Evolutionary conservation across 2,797 vertebrate species (phyloP).

Genomic region (Sciurus vulgaris): DNA sequence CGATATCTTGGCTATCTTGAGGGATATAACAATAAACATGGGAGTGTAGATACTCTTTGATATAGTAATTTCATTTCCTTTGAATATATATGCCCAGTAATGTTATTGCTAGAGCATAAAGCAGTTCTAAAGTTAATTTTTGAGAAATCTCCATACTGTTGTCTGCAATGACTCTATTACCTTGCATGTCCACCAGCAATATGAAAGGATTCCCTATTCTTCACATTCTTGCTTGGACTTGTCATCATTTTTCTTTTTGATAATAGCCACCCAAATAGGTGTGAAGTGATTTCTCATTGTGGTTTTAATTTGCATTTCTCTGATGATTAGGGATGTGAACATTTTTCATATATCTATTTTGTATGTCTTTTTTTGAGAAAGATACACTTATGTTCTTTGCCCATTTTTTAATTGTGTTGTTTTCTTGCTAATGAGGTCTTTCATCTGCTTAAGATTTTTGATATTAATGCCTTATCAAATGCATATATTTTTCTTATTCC

Average conservation of each 20-base stretch:
- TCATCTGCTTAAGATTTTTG: not conserved
- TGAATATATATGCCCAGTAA: not conserved
- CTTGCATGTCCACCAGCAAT: not conserved
- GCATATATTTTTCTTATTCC: not conserved
- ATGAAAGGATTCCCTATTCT: not conserved
- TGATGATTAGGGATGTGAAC: not conserved
- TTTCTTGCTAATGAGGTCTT: not conserved
- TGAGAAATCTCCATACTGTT: not conserved
- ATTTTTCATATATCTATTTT: not conserved
- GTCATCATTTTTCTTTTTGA: not conserved
- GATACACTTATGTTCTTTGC: not conserved
- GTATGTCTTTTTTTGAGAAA: not conserved
- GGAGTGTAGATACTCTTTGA: not conserved
- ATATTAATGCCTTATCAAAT: not conserved
- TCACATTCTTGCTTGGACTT: not conserved
- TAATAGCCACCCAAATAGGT: not conserved
- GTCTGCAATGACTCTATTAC: not conserved
- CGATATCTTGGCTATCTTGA: not conserved
- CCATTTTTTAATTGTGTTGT: not conserved
- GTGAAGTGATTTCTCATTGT: not conserved
- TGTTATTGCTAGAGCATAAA: not conserved
- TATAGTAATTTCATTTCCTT: not conserved
- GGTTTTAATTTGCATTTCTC: not conserved
- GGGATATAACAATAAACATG: not conserved
- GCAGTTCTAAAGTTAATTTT: not conserved